Conservation (phyloP, 1,140 invertebrate species). For the Apis mellifera region Amel_HAv3.1 CM009939.2:6543001-6543500, state of each 20-base stretch:
- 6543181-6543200: conserved; percentile 92
- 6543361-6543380: conserved; percentile 89
- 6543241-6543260: conserved; percentile 97
- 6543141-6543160: conserved; percentile 96
- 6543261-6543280: conserved; percentile 95
- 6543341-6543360: conserved; percentile 95
- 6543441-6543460: conserved; percentile 89
- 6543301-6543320: conserved; percentile 87
- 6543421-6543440: conserved; percentile 83
- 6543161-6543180: conserved; percentile 90
- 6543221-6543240: conserved; percentile 92
- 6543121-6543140: conserved; percentile 84
- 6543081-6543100: not conserved
- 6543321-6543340: conserved; percentile 84
- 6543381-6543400: conserved; percentile 93
- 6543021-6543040: conserved; percentile 91
- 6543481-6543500: not conserved
- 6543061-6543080: not conserved
- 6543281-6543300: conserved; percentile 92
- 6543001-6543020: conserved; percentile 98
- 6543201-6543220: conserved; percentile 92
- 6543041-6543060: not conserved
- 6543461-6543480: conserved; percentile 84
- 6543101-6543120: not conserved
- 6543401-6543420: conserved; percentile 88